These are phyloP conservation scores for Pelodiscus sinensis DNA, from an alignment of 2,113 vertebrate genomes.

Conservation along the genomic window DNA sequence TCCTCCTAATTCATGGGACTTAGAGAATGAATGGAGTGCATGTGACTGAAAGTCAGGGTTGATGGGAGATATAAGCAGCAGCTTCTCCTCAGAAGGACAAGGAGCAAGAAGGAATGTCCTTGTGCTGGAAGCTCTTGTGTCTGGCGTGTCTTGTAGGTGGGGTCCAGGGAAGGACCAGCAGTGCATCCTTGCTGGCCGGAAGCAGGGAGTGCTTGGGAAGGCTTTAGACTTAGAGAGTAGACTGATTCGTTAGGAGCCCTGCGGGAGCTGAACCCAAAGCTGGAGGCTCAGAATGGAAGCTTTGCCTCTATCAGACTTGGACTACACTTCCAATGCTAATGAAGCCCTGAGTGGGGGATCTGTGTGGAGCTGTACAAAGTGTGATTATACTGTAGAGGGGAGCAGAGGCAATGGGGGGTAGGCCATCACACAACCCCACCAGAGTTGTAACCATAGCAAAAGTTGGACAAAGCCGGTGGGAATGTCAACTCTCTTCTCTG, in stretches of 20 bases:
- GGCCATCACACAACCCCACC: conserved; percentile 19
- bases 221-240: background rate
- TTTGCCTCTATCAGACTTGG: background rate
- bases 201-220: background rate
- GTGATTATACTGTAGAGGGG: background rate
- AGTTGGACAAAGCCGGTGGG: conserved; percentile 12
- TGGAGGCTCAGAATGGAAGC: background rate
- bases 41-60: background rate
- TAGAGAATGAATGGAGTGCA: background rate
- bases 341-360: accelerated
- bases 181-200: background rate
- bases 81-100: accelerated
- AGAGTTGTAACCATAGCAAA: conserved; percentile 1
- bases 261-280: background rate
- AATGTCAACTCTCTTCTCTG: conserved; percentile 22
- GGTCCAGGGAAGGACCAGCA: background rate
- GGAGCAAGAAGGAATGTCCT: background rate
- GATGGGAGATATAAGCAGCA: background rate
- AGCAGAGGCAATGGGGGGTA: background rate
- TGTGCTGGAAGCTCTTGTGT: background rate
- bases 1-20: background rate
- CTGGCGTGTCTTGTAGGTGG: background rate
- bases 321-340: background rate
- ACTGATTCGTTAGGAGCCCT: background rate
- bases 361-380: background rate